Conservation (phyloP, 2,888 invertebrate genomes). For the Smittia sp. region DNA sequence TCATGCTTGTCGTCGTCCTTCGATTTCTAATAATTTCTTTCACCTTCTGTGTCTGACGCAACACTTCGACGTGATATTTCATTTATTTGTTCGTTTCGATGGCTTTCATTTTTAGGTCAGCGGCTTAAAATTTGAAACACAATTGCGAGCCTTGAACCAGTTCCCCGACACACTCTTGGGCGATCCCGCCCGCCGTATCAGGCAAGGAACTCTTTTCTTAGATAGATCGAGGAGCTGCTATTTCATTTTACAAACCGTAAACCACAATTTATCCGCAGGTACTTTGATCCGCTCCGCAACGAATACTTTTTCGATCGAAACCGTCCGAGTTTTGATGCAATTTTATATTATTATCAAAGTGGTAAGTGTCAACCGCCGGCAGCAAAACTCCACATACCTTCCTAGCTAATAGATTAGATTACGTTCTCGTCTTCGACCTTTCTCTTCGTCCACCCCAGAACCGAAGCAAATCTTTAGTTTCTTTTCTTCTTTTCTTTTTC, state of each 20-base stretch:
- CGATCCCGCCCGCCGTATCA: constrained; percentile 88
- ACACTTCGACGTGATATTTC: neutral
- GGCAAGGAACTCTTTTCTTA: too few species aligned
- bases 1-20: neutral
- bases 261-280: too few species aligned
- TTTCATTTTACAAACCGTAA: too few species aligned
- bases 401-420: neutral
- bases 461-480: constrained; percentile 11
- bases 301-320: constrained; percentile 99
- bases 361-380: constrained; percentile 56
- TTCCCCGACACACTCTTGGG: constrained; percentile 98
- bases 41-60: constrained; percentile 5
- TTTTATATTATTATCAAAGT: constrained; percentile 98
- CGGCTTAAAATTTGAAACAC: constrained; percentile 97
- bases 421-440: constrained; percentile 12
- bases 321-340: constrained; percentile 98
- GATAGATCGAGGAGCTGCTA: too few species aligned
- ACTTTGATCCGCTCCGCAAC: constrained; percentile 97
- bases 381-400: neutral
- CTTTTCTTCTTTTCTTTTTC: constrained; percentile 5
- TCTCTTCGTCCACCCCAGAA: neutral
- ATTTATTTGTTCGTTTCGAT: neutral
- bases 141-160: constrained; percentile 95
- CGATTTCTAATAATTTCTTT: constrained; percentile 7
- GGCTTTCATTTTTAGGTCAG: constrained; percentile 66